Base-by-base conservation (phyloP, 2,797 vertebrate genomes). In the Sparidentex hasta region DNA sequence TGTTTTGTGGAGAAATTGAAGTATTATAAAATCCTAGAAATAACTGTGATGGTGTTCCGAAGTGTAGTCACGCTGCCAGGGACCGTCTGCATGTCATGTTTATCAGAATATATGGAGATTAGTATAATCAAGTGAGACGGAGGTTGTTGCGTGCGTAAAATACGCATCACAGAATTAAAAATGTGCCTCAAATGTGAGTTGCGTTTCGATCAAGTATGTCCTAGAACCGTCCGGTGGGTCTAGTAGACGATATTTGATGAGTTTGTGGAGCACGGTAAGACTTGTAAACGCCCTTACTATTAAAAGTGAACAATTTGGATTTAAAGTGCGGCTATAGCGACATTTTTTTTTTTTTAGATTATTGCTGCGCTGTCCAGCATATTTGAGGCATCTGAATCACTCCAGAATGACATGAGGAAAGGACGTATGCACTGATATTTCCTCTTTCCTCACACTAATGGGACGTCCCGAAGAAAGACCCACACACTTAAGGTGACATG, bases 91-190 rank as follows among this genome's bases (percentile, higher is more conserved):
- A 12, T 44, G 56, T 78, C 13, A 8, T 18, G 2, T 41, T 44
- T 44, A 38, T 13, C 3, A 18, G 38, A 11, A 38, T 38, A 38
- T 38, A 11, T 7, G 7, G n/a, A 72, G 1, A 27, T 33, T 7
- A 33, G 0, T 50, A 3, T 5, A 11, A 13, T 1, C 17, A 14
- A 41, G 1, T 4, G 29, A 7, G 18, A 5, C 0, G 0, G 11
- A 27, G 5, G 17, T 21, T 14, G 12, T 48, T 65, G 11, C 13
- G 0, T 48, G 76, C 41, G 57, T 72, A 78, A 75, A 86, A 70
- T 50, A 61, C 18, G 62, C 78, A 71, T 11, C 1, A 12, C 54
- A 1, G 20, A 0, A 11, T 4, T n/a, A 23, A 0, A 46, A 3
- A 17, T 25, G 3, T 29, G 58, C 18, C 27, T 13, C 0, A 23